Percentiles rank a stretch among this genome's conserved stretches.
Conservation (phyloP, 2,888 invertebrate species). For the Mythimna pallens region DNA sequence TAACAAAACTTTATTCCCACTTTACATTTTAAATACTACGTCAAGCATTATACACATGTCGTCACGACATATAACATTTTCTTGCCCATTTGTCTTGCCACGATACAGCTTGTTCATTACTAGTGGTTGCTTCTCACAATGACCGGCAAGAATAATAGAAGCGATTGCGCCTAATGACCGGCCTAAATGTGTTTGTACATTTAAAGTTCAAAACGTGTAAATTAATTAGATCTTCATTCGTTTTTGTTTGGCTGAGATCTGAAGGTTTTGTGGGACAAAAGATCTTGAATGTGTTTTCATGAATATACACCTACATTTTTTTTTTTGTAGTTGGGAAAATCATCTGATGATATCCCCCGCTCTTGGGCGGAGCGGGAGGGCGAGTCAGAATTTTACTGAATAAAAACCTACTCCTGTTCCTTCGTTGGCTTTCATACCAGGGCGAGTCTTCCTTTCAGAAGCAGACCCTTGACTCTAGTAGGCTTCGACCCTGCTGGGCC, state of each 20-base stretch:
- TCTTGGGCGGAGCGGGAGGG: no score
- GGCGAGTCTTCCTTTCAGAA: no score
- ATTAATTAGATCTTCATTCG: slow-evolving; percentile 34
- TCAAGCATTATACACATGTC: slow-evolving; percentile 21
- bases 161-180: slow-evolving; percentile 35
- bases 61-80: slow-evolving; percentile 17
- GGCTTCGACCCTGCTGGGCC: no score
- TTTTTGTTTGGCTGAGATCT: slow-evolving; percentile 12
- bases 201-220: slow-evolving; percentile 29
- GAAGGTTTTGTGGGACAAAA: background rate
- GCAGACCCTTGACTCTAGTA: no score
- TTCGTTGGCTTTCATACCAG: no score
- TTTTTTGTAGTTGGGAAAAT: no score
- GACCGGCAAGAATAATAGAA: slow-evolving; percentile 34
- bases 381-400: no score
- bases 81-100: slow-evolving; percentile 8
- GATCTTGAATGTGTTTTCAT: background rate
- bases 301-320: no score
- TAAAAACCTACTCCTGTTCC: no score
- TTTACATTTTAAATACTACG: slow-evolving; percentile 11
- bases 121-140: slow-evolving; percentile 32
- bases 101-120: slow-evolving; percentile 27
- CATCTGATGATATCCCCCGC: no score
- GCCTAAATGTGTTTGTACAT: slow-evolving; percentile 29
- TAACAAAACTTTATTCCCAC: background rate